Evolutionary conservation across 1,140 invertebrate species (phyloP).

Genomic region (Eurosta solidaginis): DNA sequence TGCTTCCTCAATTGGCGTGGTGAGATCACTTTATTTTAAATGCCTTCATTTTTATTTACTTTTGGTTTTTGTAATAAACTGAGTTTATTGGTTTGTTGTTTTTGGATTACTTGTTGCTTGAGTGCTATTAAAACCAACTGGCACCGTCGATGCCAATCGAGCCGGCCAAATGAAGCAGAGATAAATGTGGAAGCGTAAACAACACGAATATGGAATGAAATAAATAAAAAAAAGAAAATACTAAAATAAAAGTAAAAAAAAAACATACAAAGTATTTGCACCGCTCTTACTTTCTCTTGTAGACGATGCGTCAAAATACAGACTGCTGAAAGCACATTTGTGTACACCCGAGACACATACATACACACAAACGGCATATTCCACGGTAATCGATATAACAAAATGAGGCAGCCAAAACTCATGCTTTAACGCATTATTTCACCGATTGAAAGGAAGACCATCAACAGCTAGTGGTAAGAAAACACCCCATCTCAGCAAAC

Average conservation of each 20-base stretch:
- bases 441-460: too few relatives aligned
- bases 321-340: background rate
- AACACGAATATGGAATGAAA: background rate
- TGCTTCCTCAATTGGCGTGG: background rate
- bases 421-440: too few relatives aligned
- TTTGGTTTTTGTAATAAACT: background rate
- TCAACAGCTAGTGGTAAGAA: too few relatives aligned
- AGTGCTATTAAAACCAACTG: background rate
- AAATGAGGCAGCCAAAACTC: too few relatives aligned
- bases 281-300: conserved; percentile 10
- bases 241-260: background rate
- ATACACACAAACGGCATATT: too few relatives aligned
- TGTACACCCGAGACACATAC: too few relatives aligned
- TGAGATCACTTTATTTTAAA: background rate
- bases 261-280: background rate
- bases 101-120: background rate
- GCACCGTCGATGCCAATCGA: conserved; percentile 9
- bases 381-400: too few relatives aligned
- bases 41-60: background rate
- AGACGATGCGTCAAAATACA: background rate
- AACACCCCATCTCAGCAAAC: too few relatives aligned
- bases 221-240: background rate
- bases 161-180: background rate
- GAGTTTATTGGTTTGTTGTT: background rate
- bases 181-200: too few relatives aligned